These are phyloP conservation scores for Arctocebus calabarensis DNA, from an alignment of 2,797 vertebrate species.

Conservation along the genomic window DNA sequence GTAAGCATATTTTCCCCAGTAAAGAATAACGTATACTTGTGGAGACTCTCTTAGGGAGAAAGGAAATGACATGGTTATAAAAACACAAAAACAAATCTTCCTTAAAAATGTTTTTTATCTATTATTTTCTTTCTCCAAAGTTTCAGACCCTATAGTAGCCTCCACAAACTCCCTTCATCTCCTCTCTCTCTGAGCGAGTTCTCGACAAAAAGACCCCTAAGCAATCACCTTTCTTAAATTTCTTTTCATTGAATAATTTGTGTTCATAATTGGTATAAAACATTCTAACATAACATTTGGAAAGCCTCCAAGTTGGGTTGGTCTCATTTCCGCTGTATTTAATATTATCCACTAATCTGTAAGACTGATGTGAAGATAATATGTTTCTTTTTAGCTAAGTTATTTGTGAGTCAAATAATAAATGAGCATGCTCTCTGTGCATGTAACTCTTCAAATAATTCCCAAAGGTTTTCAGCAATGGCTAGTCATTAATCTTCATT, in stretches of 20 bases:
- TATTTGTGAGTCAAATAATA: slow-evolving; percentile 73
- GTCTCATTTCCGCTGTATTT: slow-evolving; percentile 26
- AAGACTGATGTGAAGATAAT: slow-evolving; percentile 56
- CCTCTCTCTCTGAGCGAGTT: background rate
- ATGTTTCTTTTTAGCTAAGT: slow-evolving; percentile 58
- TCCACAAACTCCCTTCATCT: background rate
- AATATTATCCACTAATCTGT: slow-evolving; percentile 49
- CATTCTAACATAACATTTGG: slow-evolving; percentile 34
- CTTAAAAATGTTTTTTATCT: background rate
- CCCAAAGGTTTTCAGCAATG: slow-evolving; percentile 53
- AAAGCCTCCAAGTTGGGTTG: slow-evolving; percentile 43
- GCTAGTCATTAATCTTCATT: slow-evolving; percentile 73
- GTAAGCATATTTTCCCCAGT: background rate
- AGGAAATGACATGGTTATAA: background rate
- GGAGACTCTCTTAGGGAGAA: background rate
- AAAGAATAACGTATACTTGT: background rate
- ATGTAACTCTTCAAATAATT: slow-evolving; percentile 52
- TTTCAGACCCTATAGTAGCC: background rate
- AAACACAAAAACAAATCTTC: background rate
- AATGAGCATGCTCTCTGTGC: slow-evolving; percentile 43
- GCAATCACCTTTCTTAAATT: slow-evolving; percentile 9
- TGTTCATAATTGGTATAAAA: slow-evolving; percentile 27
- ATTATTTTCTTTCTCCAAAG: background rate
- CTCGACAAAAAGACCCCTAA: background rate
- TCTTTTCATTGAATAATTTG: slow-evolving; percentile 42